Evolutionary conservation across 2,888 invertebrate genomes (phyloP), one percentile per base, ranked within the genome.

Genomic region (Drosophila fulvimacula): DNA sequence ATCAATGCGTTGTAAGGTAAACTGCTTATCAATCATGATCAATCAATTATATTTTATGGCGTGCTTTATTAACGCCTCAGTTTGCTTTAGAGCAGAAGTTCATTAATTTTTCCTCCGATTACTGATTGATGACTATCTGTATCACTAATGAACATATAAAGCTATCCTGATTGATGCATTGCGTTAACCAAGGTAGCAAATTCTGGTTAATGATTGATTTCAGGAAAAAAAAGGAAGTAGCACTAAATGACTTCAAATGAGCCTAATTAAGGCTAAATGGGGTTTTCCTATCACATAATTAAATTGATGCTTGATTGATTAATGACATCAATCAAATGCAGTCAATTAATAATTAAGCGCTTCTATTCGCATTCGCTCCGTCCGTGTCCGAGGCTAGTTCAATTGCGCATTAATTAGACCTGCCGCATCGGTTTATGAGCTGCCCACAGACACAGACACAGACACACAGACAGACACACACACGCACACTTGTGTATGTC

Each of bases 381-480:
- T 48, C 63, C 62, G 38, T 38, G 56, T n/a, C n/a, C 34, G 58
- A 32, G 51, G 46, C n/a, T 27, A 38, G 36, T 62, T 80, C 64
- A 69, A 82, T 65, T 79, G 66, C 64, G 60, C 57, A 63, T 73
- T 69, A 80, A 80, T 81, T 73, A 66, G 75, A 68, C 61, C 56
- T 56, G 61, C 65, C 48, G 11, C 67, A 55, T 60, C 10, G 64
- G 65, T 77, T 66, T 53, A 77, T 63, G 62, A 81, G 65, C 61
- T 81, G 52, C 17, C 56, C 36, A 53, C 39, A 36, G 39, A 32
- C 17, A 41, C 36, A 42, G 5, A 9, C 21, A 48, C 38, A 30
- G 39, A 39, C 19, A 51, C 11, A 30, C 19, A 32, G 10, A 38
- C 17, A 39, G 21, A 10, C 15, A 41, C n/a, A 59, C 32, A 13